Evolutionary conservation across 2,888 invertebrate species (phyloP).

Genomic region (Dexiosoma caninum): DNA sequence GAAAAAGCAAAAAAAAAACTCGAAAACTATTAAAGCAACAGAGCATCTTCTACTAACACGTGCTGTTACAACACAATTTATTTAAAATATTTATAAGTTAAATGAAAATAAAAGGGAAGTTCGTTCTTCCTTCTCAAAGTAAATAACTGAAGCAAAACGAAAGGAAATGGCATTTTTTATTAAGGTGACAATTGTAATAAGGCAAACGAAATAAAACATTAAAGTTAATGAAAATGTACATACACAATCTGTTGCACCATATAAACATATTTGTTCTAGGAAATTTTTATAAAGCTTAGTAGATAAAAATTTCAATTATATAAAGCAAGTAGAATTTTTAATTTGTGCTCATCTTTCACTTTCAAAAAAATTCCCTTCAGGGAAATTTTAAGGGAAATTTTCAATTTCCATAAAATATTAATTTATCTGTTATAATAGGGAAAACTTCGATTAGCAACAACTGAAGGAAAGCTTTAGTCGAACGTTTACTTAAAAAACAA

Average conservation of each 20-base stretch:
- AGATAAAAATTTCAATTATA: background rate
- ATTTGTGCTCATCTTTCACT: no score
- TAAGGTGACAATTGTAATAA: slow-evolving; percentile 53
- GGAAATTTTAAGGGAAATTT: slow-evolving; percentile 40
- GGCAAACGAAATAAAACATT: slow-evolving; percentile 40
- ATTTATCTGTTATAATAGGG: no score
- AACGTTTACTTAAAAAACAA: no score
- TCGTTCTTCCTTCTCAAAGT: slow-evolving; percentile 24
- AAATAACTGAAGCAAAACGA: slow-evolving; percentile 60
- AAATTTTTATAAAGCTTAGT: background rate
- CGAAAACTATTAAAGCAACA: slow-evolving; percentile 22
- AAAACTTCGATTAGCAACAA: no score
- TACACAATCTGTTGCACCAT: background rate
- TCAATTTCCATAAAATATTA: background rate
- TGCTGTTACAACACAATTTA: slow-evolving; percentile 55
- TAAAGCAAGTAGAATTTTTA: no score
- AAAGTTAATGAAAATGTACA: slow-evolving; percentile 29
- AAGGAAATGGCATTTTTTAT: slow-evolving; percentile 51
- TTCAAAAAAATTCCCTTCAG: background rate
- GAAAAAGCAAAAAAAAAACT: background rate
- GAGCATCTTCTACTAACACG: slow-evolving; percentile 51
- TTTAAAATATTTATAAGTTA: slow-evolving; percentile 27
- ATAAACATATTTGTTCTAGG: slow-evolving; percentile 6
- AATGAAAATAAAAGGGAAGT: slow-evolving; percentile 36
- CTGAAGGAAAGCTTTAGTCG: no score